Conservation (phyloP, 2,888 invertebrate genomes). For the Patella pellucida region DNA sequence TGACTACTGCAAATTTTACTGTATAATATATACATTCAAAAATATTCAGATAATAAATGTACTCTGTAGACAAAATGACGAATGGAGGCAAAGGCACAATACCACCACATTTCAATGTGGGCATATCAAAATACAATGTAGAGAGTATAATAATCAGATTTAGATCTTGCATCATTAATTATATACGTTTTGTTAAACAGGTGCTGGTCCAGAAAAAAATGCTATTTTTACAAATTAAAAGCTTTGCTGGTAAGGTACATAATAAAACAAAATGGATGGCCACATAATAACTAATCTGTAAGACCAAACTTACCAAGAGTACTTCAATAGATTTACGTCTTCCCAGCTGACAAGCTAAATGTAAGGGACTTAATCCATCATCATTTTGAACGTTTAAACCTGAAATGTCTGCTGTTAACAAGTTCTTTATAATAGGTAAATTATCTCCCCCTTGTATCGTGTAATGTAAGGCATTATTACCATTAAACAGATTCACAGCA, state of each 20-base stretch:
- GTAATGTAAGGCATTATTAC: constrained; percentile 57
- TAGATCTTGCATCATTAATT: too few relatives aligned
- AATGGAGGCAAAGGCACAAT: too few relatives aligned
- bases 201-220: background rate
- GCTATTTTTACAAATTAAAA: background rate
- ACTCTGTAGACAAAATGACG: too few relatives aligned
- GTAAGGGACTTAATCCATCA: constrained; percentile 58
- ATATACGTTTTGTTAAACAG: too few relatives aligned
- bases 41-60: too few relatives aligned
- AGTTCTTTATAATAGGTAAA: constrained; percentile 37
- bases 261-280: background rate
- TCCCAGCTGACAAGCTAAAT: constrained; percentile 56
- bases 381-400: constrained; percentile 61
- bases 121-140: too few relatives aligned
- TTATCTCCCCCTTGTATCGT: constrained; percentile 56
- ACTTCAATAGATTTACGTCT: constrained; percentile 55
- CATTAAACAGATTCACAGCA: constrained; percentile 60
- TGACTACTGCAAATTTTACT: too few relatives aligned
- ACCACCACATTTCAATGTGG: too few relatives aligned
- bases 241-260: background rate
- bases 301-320: constrained; percentile 50
- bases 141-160: too few relatives aligned
- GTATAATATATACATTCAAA: too few relatives aligned
- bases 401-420: constrained; percentile 52
- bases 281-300: background rate